phyloP scores from a whole-genome alignment of 2,797 vertebrate genomes.

The Xiphophorus birchmanni region DNA sequence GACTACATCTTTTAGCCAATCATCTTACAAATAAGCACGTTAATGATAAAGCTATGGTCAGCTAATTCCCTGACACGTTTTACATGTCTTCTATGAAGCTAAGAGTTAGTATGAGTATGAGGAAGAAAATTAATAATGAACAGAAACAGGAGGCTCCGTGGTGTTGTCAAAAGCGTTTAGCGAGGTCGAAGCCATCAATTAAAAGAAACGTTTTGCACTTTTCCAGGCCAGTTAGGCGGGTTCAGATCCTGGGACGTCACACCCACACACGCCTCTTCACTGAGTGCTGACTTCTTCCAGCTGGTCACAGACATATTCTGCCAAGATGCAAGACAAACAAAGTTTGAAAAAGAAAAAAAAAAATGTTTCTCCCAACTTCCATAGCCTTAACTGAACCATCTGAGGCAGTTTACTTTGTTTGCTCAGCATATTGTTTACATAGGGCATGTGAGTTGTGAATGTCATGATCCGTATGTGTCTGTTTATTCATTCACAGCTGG shows the following conservation, averaged over 20 bases:
- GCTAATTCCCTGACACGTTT: too few relatives aligned
- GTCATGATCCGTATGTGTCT: neutral
- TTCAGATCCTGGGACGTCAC: slow-evolving; percentile 2
- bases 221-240: slow-evolving; percentile 5
- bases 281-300: slow-evolving; percentile 6
- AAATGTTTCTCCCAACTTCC: neutral
- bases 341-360: neutral
- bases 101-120: neutral
- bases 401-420: slow-evolving; percentile 5
- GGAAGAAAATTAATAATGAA: neutral
- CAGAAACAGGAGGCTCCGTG: neutral
- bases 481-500: slow-evolving; percentile 3
- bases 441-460: neutral
- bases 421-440: slow-evolving; percentile 7
- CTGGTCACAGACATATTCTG: slow-evolving; percentile 5
- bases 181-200: neutral
- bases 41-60: neutral
- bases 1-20: neutral
- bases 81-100: neutral
- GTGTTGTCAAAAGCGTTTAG: neutral
- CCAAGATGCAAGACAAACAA: slow-evolving; percentile 5
- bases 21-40: neutral
- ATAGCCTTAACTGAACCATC: neutral
- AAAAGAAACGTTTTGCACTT: slow-evolving; percentile 3
- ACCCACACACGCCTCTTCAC: neutral